Percentiles rank a stretch among this genome's conserved stretches.
Conservation (phyloP, 64 coral and sea anemone species). For the Exaiptasia diaphana region DNA sequence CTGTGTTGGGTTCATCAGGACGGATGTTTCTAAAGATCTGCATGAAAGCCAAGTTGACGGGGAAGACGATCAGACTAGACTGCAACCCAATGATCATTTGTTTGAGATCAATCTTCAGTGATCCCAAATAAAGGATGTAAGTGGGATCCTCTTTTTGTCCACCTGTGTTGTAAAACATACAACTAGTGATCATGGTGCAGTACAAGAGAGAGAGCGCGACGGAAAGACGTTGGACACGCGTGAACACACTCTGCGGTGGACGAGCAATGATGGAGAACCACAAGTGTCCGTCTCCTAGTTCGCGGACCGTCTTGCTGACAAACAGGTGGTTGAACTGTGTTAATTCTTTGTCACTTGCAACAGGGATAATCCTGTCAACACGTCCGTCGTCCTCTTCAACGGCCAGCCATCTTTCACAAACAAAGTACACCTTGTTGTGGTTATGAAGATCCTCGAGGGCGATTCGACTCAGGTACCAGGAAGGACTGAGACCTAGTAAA, state of each 20-base stretch:
- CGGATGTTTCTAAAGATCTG: slow-evolving; percentile 83
- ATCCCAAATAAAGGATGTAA: slow-evolving; percentile 41
- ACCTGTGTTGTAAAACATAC: slow-evolving; percentile 76
- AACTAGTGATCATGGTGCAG: slow-evolving; percentile 87
- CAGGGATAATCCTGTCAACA: slow-evolving; percentile 74
- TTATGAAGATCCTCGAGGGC: slow-evolving; percentile 73
- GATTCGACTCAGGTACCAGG: slow-evolving; percentile 86
- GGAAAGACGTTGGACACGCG: slow-evolving; percentile 66
- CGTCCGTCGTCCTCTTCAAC: slow-evolving; percentile 79
- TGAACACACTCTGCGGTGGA: slow-evolving; percentile 71
- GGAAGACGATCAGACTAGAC: slow-evolving; percentile 84
- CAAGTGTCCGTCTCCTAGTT: slow-evolving; percentile 77
- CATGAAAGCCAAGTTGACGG: slow-evolving; percentile 80
- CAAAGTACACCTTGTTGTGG: slow-evolving; percentile 57
- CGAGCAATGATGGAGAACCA: slow-evolving; percentile 79
- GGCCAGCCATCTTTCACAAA: slow-evolving; percentile 84
- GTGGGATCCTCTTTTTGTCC: slow-evolving; percentile 3
- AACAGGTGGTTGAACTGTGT: slow-evolving; percentile 82
- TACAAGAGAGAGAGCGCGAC: slow-evolving; percentile 71
- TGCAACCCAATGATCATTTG: slow-evolving; percentile 73
- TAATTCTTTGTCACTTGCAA: slow-evolving; percentile 67
- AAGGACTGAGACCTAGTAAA: slow-evolving; percentile 46
- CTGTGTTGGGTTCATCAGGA: slow-evolving; percentile 21
- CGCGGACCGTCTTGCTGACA: slow-evolving; percentile 76
- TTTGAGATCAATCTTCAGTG: slow-evolving; percentile 40